phyloP scores from a whole-genome alignment of 2,888 invertebrate genomes.

The Andrena praecox region DNA sequence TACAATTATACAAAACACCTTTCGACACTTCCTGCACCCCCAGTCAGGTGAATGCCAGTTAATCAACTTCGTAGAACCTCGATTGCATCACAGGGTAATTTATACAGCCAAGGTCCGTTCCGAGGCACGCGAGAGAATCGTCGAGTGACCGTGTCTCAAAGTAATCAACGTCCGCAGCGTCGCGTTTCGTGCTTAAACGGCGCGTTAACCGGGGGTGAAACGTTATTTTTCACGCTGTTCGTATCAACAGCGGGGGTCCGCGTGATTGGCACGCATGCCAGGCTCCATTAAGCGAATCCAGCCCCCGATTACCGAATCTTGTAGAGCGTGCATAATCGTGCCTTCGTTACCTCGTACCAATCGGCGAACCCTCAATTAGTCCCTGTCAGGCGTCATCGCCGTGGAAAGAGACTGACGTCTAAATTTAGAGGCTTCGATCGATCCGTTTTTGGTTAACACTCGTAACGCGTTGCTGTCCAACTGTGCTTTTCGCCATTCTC shows the following conservation, averaged over 20 bases:
- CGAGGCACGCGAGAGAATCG: background rate
- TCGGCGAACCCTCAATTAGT: conserved; percentile 77
- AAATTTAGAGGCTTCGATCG: conserved; percentile 72
- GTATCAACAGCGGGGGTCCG: conserved; percentile 43
- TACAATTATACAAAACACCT: too few species aligned
- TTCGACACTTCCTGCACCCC: too few species aligned
- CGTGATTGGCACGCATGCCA: conserved; percentile 66
- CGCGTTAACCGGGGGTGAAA: conserved; percentile 30
- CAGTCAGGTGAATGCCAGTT: too few species aligned
- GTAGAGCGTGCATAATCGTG: conserved; percentile 78
- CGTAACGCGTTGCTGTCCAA: conserved; percentile 22
- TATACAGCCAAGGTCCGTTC: background rate
- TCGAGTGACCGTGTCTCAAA: background rate
- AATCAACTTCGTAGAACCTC: background rate
- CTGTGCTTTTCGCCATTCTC: conserved; percentile 7
- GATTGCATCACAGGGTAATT: background rate
- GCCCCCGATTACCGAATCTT: conserved; percentile 70
- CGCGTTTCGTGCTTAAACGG: conserved; percentile 18
- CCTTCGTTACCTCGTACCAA: conserved; percentile 75
- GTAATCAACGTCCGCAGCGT: background rate
- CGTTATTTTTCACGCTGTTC: conserved; percentile 51
- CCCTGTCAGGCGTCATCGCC: conserved; percentile 69
- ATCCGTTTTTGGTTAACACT: conserved; percentile 57
- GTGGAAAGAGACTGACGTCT: conserved; percentile 68
- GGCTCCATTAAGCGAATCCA: conserved; percentile 70